phyloP scores from a whole-genome alignment of 2,888 invertebrate species.

The Scaptomyza reducta region DNA sequence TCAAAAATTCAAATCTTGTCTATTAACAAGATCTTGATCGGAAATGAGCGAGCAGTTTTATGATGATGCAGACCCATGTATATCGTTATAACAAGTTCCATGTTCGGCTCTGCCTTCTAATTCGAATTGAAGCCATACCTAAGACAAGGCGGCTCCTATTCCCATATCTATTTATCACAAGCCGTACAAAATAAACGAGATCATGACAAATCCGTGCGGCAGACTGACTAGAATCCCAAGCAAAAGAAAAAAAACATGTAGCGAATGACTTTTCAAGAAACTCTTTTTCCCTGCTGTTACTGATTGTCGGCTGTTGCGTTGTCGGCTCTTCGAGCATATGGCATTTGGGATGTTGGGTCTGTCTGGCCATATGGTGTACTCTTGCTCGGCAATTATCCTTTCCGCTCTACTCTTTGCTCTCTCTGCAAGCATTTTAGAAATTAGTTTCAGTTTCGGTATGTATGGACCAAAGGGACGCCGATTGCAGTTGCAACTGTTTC shows the following conservation, averaged over 20 bases:
- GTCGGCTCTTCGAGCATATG: constrained; percentile 31
- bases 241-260: not conserved
- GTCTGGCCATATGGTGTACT: constrained; percentile 74
- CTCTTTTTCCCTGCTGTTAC: constrained; percentile 63
- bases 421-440: constrained; percentile 47
- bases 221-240: constrained; percentile 43
- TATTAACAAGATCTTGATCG: constrained; percentile 56
- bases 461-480: constrained; percentile 66
- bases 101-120: constrained; percentile 49
- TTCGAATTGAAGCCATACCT: constrained; percentile 57
- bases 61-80: constrained; percentile 32
- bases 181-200: constrained; percentile 67
- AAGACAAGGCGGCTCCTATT: constrained; percentile 23
- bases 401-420: constrained; percentile 42
- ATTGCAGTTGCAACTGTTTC: constrained; percentile 40
- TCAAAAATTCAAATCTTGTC: constrained; percentile 39
- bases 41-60: constrained; percentile 65
- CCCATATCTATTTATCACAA: constrained; percentile 65
- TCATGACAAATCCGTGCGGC: constrained; percentile 73
- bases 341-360: constrained; percentile 21
- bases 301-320: constrained; percentile 9
- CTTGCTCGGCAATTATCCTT: constrained; percentile 75
- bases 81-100: constrained; percentile 62
- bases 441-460: constrained; percentile 71
- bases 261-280: constrained; percentile 45